Base-by-base conservation (phyloP, 1,140 invertebrate genomes). In the Chironomus striatipennis region DNA sequence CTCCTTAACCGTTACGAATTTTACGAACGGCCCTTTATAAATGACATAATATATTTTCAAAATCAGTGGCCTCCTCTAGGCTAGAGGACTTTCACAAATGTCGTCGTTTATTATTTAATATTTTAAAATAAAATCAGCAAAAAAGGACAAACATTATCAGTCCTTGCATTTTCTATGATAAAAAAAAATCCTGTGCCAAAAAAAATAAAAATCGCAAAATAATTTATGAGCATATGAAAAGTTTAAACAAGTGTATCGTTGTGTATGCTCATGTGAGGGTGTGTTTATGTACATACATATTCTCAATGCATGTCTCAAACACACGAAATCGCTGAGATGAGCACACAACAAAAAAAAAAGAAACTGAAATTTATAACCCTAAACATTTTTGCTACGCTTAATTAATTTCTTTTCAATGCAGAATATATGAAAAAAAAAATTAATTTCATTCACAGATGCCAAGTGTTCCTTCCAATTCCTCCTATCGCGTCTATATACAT, bases 221-320 rank as follows among this genome's bases (percentile, higher is more conserved):
- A 70, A 70, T 70, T 70, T 70, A 70, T 70, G 65, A 70, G 65
- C 65, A 70, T 70, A 70, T 18, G 18, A 70, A 70, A 70, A 70
- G 18, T 70, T 20, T 70, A 18, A 70, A 70, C 65, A 70, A 70
- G 65, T 70, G 18, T 70, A 21, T 57, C 24, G 24, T 34, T 34
- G 47, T 57, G 47, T 57, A 57, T 57, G 47, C 47, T 57, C 47
- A 57, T 57, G 12, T 18, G 17, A 17, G 65, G 65, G 65, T 70
- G 65, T 70, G n/a, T 21, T 20, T 70, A 17, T 21, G 20, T 70
- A 70, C 20, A 57, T 57, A 57, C 47, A 57, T 15, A 47, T 57
- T 12, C n/a, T 57, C 12, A 12, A 18, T 18, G 65, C 47, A 57
- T 57, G 47, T 57, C 47, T 57, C 47, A 57, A 57, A 57, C 47